Conservation (phyloP, 1,140 invertebrate genomes). For the Bombus balteatus region DNA sequence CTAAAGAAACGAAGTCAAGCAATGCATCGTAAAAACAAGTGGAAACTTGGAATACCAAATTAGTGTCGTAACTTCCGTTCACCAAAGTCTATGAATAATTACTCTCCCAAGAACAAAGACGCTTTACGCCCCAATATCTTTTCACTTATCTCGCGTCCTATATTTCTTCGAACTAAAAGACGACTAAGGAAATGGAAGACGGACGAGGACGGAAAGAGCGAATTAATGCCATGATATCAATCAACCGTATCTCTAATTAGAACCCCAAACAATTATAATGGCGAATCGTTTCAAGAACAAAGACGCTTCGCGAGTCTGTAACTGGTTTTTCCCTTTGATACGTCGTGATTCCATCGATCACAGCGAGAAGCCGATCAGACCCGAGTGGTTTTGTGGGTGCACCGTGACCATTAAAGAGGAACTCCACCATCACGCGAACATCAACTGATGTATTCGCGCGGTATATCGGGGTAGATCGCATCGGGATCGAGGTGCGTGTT, state of each 20-base stretch:
- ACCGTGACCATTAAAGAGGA: conserved; percentile 75
- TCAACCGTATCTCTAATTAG: not conserved
- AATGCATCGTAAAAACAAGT: too few relatives aligned
- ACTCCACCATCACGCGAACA: conserved; percentile 75
- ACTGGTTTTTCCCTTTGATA: too few relatives aligned
- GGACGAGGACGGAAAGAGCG: too few relatives aligned
- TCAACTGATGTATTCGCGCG: conserved; percentile 77
- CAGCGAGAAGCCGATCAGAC: conserved; percentile 63
- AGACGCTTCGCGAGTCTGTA: not conserved
- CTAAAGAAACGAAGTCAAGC: too few relatives aligned
- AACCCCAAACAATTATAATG: not conserved
- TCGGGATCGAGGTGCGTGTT: conserved; percentile 72
- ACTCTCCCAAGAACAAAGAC: conserved; percentile 1
- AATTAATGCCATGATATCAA: not conserved
- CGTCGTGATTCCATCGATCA: conserved; percentile 9
- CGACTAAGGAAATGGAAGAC: not conserved
- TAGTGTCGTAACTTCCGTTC: not conserved
- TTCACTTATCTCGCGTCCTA: conserved; percentile 3
- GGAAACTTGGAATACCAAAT: not conserved
- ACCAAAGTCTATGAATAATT: not conserved
- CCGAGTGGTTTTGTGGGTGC: conserved; percentile 70
- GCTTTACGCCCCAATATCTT: not conserved
- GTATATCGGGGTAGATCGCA: conserved; percentile 74
- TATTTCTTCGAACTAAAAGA: not conserved
- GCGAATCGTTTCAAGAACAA: not conserved